Base-by-base conservation (phyloP, 2,797 vertebrate species). In the Gobio occitaniae region DNA sequence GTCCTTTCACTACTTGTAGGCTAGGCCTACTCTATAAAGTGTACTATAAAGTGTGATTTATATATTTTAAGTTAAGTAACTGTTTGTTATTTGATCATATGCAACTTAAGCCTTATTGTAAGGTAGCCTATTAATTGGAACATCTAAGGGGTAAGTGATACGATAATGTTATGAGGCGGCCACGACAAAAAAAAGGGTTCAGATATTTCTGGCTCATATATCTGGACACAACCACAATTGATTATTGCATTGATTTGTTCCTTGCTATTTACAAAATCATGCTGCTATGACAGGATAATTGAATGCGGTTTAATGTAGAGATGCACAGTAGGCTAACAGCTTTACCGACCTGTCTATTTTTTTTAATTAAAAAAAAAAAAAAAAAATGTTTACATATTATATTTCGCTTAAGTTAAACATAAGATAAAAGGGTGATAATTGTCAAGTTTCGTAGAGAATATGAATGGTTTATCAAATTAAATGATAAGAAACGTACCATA, bases 211-310 rank as follows among this genome's bases (percentile, higher is more conserved):
- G 76, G 48, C 38, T 61, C 84, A 86, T 44, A 87, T 85, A 19
- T 63, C 78, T 82, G 74, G 79, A 84, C 71, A 78, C 77, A 78
- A 80, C 82, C 78, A 80, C 70, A 63, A 82, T 75, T 86, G 79
- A 84, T 86, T 83, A 86, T 75, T 56, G 83, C 83, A 88, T 88
- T 82, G 85, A 88, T 88, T 78, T 84, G 82, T 71, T 65, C 71
- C 74, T 54, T 68, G 65, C 74, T 86, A 77, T 84, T 84, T 86
- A 84, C 74, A 82, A 82, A 84, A 85, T 82, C 83, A 85, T 61
- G 83, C 83, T 71, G 66, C 74, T 82, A 81, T 80, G 84, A 85
- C 83, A 82, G 79, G 74, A 48, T 83, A 81, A 86, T 78, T 79
- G 83, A 87, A 88, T 63, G 85, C 54, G 80, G 68, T 80, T 86